A percentile compares a stretch with the other conserved stretches of the same genome.
phyloP scores from a whole-genome alignment of 1,140 invertebrate genomes.

The Orchesella cincta region DNA sequence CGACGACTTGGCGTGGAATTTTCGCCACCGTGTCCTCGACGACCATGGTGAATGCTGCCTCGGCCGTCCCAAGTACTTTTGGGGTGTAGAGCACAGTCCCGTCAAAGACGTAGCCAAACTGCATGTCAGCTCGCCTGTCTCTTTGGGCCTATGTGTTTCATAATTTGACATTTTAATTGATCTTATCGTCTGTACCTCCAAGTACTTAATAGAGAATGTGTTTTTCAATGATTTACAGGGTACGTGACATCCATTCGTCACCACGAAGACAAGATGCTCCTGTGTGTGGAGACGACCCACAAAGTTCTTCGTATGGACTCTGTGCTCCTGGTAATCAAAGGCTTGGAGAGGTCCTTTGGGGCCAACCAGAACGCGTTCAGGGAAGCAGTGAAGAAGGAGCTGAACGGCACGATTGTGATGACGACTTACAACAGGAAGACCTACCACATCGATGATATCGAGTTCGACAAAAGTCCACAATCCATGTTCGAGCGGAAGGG shows the following conservation, averaged over 20 bases:
- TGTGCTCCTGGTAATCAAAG: constrained; percentile 59
- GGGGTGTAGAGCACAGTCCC: no score
- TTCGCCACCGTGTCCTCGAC: background rate
- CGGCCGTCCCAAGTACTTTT: no score
- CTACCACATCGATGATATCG: constrained; percentile 79
- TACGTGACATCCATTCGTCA: constrained; percentile 75
- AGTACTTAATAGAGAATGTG: no score
- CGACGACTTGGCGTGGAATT: background rate
- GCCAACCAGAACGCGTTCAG: background rate
- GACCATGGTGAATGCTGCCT: no score
- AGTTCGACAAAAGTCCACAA: constrained; percentile 69
- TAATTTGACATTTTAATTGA: no score
- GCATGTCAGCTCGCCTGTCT: no score
- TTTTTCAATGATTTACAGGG: no score
- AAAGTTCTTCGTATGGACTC: constrained; percentile 71
- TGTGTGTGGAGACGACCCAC: constrained; percentile 74
- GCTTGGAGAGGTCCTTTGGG: no score
- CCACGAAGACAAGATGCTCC: constrained; percentile 69
- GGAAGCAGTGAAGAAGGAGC: constrained; percentile 51
- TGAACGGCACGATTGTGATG: constrained; percentile 59
- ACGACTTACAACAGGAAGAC: constrained; percentile 73
- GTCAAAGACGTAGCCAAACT: no score
- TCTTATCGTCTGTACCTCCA: no score
- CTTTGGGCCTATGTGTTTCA: no score
- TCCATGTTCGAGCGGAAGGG: constrained; percentile 66